Percentiles rank a stretch among this genome's conserved stretches.
These are phyloP conservation scores for Limenitis camilla DNA, from an alignment of 2,888 invertebrate genomes.

Conservation along the genomic window DNA sequence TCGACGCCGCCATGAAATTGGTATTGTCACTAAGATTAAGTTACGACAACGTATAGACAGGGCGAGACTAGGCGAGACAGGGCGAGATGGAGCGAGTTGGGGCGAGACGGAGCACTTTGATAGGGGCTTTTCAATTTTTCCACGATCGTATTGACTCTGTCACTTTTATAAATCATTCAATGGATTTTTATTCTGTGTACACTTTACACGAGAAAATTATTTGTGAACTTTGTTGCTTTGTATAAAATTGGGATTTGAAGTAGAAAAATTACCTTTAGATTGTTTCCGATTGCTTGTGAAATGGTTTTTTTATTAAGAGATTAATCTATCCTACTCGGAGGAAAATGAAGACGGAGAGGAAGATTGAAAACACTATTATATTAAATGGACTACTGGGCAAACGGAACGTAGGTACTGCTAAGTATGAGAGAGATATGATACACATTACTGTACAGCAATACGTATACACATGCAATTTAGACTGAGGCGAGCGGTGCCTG, in stretches of 20 bases:
- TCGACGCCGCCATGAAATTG: conserved; percentile 21
- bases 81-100: conserved; percentile 18
- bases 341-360: neutral
- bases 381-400: neutral
- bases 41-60: conserved; percentile 20
- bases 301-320: too few species aligned
- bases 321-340: too few species aligned
- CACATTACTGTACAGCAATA: too few species aligned
- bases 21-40: conserved; percentile 28
- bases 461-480: too few species aligned
- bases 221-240: neutral
- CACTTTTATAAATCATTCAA: neutral
- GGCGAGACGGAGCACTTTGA: conserved; percentile 18
- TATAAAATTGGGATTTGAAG: too few species aligned
- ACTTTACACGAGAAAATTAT: neutral
- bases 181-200: neutral
- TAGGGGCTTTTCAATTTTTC: conserved; percentile 20
- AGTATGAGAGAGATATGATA: too few species aligned
- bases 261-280: too few species aligned
- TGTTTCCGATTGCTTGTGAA: too few species aligned
- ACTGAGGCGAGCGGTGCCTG: too few species aligned
- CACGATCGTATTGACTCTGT: conserved; percentile 9
- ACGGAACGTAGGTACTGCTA: too few species aligned
- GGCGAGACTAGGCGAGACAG: conserved; percentile 18
- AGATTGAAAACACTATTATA: too few species aligned